Conservation (phyloP, 2,888 invertebrate species). For the Charanyca ferruginea region DNA sequence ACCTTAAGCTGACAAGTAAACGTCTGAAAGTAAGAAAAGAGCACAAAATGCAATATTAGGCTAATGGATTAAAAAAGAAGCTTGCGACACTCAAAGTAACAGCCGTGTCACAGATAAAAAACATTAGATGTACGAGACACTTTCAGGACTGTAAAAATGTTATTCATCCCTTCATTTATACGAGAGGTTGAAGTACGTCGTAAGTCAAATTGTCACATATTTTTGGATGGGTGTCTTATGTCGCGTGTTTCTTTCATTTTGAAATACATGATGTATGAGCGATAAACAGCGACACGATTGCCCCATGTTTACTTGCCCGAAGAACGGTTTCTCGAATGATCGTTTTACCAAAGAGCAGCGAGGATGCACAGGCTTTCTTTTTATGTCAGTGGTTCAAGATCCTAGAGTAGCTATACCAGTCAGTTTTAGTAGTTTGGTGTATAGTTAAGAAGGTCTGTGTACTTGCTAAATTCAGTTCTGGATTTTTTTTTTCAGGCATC, state of each 20-base stretch:
- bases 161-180: constrained; percentile 26
- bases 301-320: too few relatives aligned
- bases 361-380: too few relatives aligned
- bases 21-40: constrained; percentile 4
- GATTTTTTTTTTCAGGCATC: too few relatives aligned
- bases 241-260: constrained; percentile 15
- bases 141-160: constrained; percentile 42
- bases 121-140: constrained; percentile 41
- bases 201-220: constrained; percentile 58
- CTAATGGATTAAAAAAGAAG: constrained; percentile 63
- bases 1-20: neutral
- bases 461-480: too few relatives aligned
- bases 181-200: constrained; percentile 15
- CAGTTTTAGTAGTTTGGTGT: too few relatives aligned
- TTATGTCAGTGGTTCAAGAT: too few relatives aligned
- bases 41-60: constrained; percentile 47
- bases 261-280: constrained; percentile 4
- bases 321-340: too few relatives aligned
- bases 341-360: too few relatives aligned
- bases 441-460: too few relatives aligned
- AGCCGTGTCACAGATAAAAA: constrained; percentile 51
- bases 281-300: neutral
- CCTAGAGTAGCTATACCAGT: too few relatives aligned
- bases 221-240: constrained; percentile 10
- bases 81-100: constrained; percentile 44